These are phyloP conservation scores for Melanotaenia pygmaea DNA, from an alignment of 2,797 vertebrate species.

Conservation along the genomic window DNA sequence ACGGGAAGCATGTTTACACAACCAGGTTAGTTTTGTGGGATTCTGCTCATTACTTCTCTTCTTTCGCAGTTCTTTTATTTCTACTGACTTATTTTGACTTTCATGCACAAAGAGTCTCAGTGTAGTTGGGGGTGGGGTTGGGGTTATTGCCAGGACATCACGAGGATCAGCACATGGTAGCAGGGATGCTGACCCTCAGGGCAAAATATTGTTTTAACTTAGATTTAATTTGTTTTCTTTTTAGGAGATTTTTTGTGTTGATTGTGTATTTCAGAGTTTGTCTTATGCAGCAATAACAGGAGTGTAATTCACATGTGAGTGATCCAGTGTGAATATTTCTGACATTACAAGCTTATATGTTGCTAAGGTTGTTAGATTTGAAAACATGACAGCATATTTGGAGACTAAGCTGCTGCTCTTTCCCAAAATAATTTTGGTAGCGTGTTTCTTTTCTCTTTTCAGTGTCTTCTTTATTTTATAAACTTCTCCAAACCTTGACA, in stretches of 20 bases:
- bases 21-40: slow-evolving; percentile 13
- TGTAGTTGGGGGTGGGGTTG: slow-evolving; percentile 9
- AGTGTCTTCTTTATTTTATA: too few relatives aligned
- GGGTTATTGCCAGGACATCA: slow-evolving; percentile 47
- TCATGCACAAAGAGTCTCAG: slow-evolving; percentile 62
- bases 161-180: slow-evolving; percentile 57
- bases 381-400: too few relatives aligned
- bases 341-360: too few relatives aligned
- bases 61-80: slow-evolving; percentile 5
- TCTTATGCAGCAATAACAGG: background rate
- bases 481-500: too few relatives aligned
- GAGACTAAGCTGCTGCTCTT: too few relatives aligned
- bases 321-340: too few relatives aligned
- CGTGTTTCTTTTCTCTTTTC: too few relatives aligned
- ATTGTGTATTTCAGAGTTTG: background rate
- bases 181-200: slow-evolving; percentile 43
- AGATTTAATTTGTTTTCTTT: slow-evolving; percentile 3
- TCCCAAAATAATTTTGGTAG: too few relatives aligned
- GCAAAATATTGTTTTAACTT: background rate
- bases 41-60: slow-evolving; percentile 4
- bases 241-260: slow-evolving; percentile 1
- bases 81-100: slow-evolving; percentile 35
- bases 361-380: too few relatives aligned
- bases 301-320: background rate
- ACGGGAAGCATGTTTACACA: slow-evolving; percentile 29